Conservation (phyloP, 2,797 vertebrate species). For the Orestias chungarensis region DNA sequence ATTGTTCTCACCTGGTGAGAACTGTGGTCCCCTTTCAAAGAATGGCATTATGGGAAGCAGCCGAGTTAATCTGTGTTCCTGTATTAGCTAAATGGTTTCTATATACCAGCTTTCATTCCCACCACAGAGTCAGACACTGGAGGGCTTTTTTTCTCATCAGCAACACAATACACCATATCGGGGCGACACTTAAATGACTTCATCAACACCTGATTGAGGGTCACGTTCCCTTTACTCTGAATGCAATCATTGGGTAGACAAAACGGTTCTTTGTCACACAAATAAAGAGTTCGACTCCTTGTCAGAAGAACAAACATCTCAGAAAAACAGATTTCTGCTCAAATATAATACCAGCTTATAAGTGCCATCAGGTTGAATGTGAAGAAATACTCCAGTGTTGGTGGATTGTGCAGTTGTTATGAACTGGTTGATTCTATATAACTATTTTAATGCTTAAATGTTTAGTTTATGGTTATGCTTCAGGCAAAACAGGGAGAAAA, state of each 20-base stretch:
- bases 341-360: neutral
- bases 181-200: slow-evolving; percentile 37
- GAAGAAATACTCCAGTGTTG: no score
- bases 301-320: neutral
- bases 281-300: neutral
- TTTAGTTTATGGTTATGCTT: no score
- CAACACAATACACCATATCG: slow-evolving; percentile 50
- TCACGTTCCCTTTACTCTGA: slow-evolving; percentile 31
- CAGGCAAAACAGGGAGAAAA: no score
- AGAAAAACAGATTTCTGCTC: neutral
- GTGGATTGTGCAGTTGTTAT: no score
- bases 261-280: slow-evolving; percentile 8
- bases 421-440: neutral
- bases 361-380: neutral
- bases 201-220: slow-evolving; percentile 50
- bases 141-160: slow-evolving; percentile 50
- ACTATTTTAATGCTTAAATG: neutral
- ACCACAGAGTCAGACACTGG: slow-evolving; percentile 43
- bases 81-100: slow-evolving; percentile 69
- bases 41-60: slow-evolving; percentile 63
- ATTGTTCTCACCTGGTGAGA: slow-evolving; percentile 75
- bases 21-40: slow-evolving; percentile 64
- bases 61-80: slow-evolving; percentile 62
- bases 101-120: slow-evolving; percentile 58
- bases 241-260: slow-evolving; percentile 41